phyloP scores from a whole-genome alignment of 2,113 vertebrate genomes.

The Elephantulus edwardii region DNA sequence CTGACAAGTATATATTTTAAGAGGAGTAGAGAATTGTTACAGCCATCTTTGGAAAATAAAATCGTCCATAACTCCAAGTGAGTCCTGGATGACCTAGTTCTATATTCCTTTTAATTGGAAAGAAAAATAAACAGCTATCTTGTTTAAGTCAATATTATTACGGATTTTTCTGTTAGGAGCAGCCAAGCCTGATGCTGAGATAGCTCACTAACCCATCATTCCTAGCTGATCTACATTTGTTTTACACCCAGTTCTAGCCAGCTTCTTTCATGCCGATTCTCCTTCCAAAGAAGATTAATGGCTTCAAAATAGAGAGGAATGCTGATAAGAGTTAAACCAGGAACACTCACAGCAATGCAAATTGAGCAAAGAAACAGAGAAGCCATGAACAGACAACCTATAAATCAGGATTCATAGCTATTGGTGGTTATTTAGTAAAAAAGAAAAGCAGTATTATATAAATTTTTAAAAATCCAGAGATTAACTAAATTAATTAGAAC shows the following conservation, averaged over 20 bases:
- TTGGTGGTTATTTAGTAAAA: not conserved
- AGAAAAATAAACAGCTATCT: not conserved
- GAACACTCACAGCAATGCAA: not conserved
- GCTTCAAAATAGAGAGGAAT: not conserved
- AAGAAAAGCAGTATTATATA: not conserved
- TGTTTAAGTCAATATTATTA: not conserved
- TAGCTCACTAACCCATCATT: not conserved
- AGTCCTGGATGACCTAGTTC: not conserved
- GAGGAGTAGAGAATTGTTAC: not conserved
- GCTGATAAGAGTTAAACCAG: not conserved
- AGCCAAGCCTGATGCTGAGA: not conserved
- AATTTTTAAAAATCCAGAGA: not conserved
- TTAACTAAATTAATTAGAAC: not conserved
- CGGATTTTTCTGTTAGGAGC: not conserved
- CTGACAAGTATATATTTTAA: not conserved
- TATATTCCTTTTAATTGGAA: not conserved
- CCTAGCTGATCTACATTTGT: not conserved
- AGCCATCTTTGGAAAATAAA: not conserved
- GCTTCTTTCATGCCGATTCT: not conserved
- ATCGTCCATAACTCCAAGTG: not conserved
- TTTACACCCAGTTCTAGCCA: not conserved
- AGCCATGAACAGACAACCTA: not conserved
- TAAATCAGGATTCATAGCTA: not conserved
- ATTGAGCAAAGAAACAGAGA: not conserved
- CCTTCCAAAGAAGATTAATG: not conserved